Evolutionary conservation across 1,140 invertebrate genomes (phyloP).

Genomic region (Chironomus tepperi): DNA sequence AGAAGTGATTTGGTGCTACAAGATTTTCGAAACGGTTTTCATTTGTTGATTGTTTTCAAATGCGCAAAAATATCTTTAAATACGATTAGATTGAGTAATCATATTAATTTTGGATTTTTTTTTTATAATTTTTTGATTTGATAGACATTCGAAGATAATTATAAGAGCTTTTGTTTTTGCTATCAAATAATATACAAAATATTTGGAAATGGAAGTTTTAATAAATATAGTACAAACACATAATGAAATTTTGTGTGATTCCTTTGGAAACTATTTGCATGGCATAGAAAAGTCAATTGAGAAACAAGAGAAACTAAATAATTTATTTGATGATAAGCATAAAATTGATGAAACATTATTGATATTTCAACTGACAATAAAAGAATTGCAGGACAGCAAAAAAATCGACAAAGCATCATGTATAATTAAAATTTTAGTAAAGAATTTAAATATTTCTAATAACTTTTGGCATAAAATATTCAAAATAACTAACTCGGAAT

Average conservation of each 20-base stretch:
- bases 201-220: no score
- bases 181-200: no score
- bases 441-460: not conserved
- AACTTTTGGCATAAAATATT: not conserved
- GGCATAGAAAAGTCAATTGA: not conserved
- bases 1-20: no score
- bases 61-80: no score
- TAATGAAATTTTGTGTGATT: not conserved
- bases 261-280: not conserved
- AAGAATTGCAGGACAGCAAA: not conserved
- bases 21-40: no score
- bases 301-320: not conserved
- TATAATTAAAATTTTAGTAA: not conserved
- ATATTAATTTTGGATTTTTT: no score
- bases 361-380: not conserved
- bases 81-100: no score
- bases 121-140: no score
- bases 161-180: no score
- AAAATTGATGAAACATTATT: not conserved
- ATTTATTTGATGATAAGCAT: not conserved
- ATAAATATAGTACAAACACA: not conserved
- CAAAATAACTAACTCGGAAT: not conserved
- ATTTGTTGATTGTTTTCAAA: no score
- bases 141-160: no score
- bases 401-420: not conserved